These are phyloP conservation scores for Stenopsyche tienmushanensis DNA, from an alignment of 1,140 invertebrate genomes.

Conservation along the genomic window DNA sequence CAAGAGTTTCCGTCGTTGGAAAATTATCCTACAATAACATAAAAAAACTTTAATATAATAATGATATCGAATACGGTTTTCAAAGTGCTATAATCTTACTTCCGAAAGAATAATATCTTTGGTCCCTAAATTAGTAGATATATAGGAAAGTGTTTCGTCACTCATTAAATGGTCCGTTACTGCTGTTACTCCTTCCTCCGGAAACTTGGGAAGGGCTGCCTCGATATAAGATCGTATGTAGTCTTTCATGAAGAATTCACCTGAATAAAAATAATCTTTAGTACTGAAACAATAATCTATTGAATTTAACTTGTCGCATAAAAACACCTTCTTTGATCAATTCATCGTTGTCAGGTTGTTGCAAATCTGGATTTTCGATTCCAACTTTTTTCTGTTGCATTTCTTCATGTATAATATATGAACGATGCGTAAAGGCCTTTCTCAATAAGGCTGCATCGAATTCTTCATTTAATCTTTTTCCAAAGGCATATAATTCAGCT, in stretches of 20 bases:
- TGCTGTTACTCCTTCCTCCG: conserved; percentile 64
- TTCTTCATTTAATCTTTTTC: conserved; percentile 79
- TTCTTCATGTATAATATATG: conserved; percentile 75
- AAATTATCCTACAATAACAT: conserved; percentile 66
- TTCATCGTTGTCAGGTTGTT: conserved; percentile 67
- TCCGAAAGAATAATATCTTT: conserved; percentile 76
- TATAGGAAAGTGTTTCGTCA: conserved; percentile 65
- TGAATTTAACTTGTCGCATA: not conserved
- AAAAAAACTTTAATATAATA: conserved; percentile 22
- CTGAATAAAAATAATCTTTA: conserved; percentile 42
- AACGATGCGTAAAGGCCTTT: conserved; percentile 76
- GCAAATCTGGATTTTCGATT: conserved; percentile 60
- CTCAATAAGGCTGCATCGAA: conserved; percentile 71
- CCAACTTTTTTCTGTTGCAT: conserved; percentile 67
- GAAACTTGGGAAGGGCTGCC: conserved; percentile 68
- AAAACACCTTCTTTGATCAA: conserved; percentile 69
- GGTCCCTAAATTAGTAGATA: conserved; percentile 73
- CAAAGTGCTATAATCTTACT: conserved; percentile 56
- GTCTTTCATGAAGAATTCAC: conserved; percentile 49
- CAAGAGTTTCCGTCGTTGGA: conserved; percentile 68
- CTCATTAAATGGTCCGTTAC: conserved; percentile 67
- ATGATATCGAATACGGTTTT: not conserved
- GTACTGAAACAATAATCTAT: not conserved
- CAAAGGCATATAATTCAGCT: conserved; percentile 87
- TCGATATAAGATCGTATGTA: conserved; percentile 57